Percentiles rank a stretch among this genome's conserved stretches.
These are phyloP conservation scores for Lasioglossum oenotherae DNA, from an alignment of 2,888 invertebrate genomes.

Conservation along the genomic window DNA sequence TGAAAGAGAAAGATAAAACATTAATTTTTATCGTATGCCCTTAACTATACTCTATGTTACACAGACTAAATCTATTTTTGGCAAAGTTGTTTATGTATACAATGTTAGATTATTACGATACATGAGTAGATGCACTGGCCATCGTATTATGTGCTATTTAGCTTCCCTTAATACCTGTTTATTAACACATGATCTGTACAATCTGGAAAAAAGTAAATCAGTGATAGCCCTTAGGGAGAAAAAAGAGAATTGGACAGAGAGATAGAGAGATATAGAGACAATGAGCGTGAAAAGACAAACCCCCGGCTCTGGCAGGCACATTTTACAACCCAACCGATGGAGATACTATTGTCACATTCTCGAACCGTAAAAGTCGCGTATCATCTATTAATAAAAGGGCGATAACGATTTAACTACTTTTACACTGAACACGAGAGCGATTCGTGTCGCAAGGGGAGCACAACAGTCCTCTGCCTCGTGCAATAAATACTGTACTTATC, in stretches of 20 bases:
- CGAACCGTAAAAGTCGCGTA: neutral
- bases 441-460: neutral
- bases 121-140: conserved; percentile 84
- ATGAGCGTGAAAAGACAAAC: neutral
- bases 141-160: conserved; percentile 83
- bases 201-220: conserved; percentile 66
- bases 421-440: neutral
- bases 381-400: conserved; percentile 14
- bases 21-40: conserved; percentile 80
- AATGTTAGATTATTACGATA: conserved; percentile 82
- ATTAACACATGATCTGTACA: conserved; percentile 80
- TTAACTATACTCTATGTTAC: conserved; percentile 84
- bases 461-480: neutral
- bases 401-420: conserved; percentile 11
- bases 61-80: conserved; percentile 84
- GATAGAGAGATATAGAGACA: neutral
- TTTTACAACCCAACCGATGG: conserved; percentile 3
- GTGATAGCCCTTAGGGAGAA: conserved; percentile 58
- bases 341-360: neutral
- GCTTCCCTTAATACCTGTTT: conserved; percentile 78
- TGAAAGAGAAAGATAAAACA: conserved; percentile 67
- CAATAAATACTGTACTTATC: conserved; percentile 12
- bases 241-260: neutral
- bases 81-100: conserved; percentile 84
- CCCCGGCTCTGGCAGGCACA: conserved; percentile 1